These are phyloP conservation scores for Autographa gamma DNA, from an alignment of 2,888 invertebrate species.

Conservation along the genomic window DNA sequence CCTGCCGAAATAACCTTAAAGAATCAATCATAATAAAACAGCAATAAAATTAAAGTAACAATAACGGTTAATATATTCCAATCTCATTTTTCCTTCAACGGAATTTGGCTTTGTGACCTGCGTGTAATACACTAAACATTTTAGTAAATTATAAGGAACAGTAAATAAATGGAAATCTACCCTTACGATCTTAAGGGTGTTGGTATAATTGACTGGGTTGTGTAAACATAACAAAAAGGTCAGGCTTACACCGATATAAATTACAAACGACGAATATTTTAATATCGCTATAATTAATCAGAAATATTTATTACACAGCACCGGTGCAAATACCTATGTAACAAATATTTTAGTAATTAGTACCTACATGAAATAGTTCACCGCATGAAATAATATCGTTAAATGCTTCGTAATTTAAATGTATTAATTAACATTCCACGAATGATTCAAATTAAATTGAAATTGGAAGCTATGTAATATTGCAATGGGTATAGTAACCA, in stretches of 20 bases:
- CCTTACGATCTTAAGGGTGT: slow-evolving; percentile 42
- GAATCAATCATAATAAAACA: not conserved
- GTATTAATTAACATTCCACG: not conserved
- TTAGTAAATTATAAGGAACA: slow-evolving; percentile 14
- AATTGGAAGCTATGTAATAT: not conserved
- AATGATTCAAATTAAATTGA: not conserved
- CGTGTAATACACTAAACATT: slow-evolving; percentile 21
- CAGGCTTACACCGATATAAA: slow-evolving; percentile 33
- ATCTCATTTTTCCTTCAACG: not conserved
- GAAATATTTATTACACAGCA: not conserved
- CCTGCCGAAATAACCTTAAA: not conserved
- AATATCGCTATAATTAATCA: not conserved
- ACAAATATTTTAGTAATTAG: not conserved
- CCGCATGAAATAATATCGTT: not conserved
- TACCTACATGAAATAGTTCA: not conserved
- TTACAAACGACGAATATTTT: slow-evolving; percentile 11
- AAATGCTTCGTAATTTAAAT: not conserved
- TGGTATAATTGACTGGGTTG: slow-evolving; percentile 44
- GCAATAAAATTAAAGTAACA: not conserved
- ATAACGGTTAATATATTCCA: not conserved
- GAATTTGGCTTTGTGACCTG: slow-evolving; percentile 21
- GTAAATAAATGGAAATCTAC: slow-evolving; percentile 37
- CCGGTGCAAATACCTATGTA: not conserved
- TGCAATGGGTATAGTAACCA: not conserved
- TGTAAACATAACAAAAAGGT: slow-evolving; percentile 32